These are phyloP conservation scores for Hypotaenidia philippensis DNA, from an alignment of 2,797 vertebrate genomes.

Conservation along the genomic window DNA sequence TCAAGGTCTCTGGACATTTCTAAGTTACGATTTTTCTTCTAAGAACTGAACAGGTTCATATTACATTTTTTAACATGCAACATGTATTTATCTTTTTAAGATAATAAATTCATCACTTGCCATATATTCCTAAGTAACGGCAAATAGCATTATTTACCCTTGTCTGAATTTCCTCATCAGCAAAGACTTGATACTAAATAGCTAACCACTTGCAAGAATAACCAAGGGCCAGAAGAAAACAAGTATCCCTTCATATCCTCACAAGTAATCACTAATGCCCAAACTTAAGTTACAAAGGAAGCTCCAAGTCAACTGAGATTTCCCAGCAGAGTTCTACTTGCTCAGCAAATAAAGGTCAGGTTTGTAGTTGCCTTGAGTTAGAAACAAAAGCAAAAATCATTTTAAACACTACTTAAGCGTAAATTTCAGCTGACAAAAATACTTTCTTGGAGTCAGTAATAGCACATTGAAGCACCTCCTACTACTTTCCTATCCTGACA, in stretches of 20 bases:
- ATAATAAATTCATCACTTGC: background rate
- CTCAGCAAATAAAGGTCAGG: background rate
- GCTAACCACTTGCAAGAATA: background rate
- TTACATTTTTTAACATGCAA: background rate
- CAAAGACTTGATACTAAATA: background rate
- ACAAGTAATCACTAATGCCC: background rate
- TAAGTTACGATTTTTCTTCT: background rate
- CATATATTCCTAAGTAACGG: background rate
- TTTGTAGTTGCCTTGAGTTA: background rate
- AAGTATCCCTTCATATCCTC: fast-evolving
- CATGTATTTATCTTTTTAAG: background rate
- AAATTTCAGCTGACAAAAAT: background rate
- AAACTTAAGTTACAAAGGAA: background rate
- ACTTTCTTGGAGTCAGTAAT: background rate
- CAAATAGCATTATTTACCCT: background rate
- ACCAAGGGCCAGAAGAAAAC: background rate
- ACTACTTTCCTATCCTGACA: background rate
- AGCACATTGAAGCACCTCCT: background rate
- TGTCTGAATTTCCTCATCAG: background rate
- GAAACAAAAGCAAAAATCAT: background rate
- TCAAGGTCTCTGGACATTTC: background rate
- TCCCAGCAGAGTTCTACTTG: background rate
- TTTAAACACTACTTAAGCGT: background rate
- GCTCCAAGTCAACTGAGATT: background rate
- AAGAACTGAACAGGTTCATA: background rate